Percentiles rank a stretch among this genome's conserved stretches.
These are phyloP conservation scores for Rhodinocichla rosea DNA, from an alignment of 2,113 vertebrate species.

Conservation along the genomic window DNA sequence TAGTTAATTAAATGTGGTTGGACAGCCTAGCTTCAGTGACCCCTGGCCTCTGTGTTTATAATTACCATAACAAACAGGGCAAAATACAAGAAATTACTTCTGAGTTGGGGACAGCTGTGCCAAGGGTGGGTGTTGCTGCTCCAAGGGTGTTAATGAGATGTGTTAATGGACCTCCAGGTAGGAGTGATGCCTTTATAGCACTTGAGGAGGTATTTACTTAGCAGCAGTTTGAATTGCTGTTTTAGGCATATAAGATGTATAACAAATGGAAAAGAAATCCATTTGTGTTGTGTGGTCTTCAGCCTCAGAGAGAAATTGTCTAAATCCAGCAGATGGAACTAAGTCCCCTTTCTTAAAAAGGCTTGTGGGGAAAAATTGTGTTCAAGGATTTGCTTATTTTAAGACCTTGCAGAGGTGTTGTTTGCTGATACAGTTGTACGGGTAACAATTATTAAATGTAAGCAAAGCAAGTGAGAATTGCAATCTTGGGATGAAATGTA, in stretches of 20 bases:
- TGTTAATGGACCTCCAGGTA: neutral
- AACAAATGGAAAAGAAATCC: neutral
- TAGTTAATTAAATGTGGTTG: neutral
- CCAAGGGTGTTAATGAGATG: neutral
- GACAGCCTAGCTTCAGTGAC: neutral
- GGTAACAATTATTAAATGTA: neutral
- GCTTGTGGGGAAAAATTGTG: neutral
- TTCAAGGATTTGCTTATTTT: neutral
- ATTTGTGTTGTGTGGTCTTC: neutral
- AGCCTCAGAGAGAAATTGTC: neutral
- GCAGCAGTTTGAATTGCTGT: neutral
- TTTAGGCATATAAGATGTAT: neutral
- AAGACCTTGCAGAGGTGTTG: neutral
- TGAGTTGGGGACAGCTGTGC: neutral
- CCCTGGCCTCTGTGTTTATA: neutral
- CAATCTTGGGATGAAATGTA: neutral
- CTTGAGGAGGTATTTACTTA: neutral
- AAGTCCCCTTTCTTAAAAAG: neutral
- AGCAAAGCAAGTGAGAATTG: neutral
- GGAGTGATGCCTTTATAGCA: neutral
- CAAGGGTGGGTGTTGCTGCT: neutral
- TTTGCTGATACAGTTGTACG: neutral
- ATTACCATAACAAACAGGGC: neutral
- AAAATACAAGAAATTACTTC: neutral
- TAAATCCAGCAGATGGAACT: constrained; percentile 4